Conservation (phyloP, 2,888 invertebrate species). For the Allolobophora icterica region DNA sequence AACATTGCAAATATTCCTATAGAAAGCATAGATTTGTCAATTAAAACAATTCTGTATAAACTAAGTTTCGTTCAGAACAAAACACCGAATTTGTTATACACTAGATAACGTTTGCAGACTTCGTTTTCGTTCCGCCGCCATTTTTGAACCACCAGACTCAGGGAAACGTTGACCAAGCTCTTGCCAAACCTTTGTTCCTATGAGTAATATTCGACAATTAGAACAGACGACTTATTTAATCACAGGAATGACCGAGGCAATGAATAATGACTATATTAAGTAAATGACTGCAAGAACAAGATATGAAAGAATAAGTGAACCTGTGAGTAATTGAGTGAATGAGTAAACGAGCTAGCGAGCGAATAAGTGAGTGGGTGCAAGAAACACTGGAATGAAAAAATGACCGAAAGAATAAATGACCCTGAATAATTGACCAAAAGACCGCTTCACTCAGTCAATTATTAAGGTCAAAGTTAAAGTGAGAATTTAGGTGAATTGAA, state of each 20-base stretch:
- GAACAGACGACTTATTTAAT: not conserved
- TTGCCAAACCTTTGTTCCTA: not conserved
- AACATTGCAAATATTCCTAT: not conserved
- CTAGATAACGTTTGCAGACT: not conserved
- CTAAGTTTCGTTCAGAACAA: not conserved
- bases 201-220: not conserved
- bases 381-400: no score
- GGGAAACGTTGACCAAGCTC: constrained; percentile 2
- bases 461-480: no score
- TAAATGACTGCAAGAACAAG: not conserved
- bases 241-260: not conserved
- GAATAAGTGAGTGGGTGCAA: no score
- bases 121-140: not conserved
- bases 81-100: not conserved
- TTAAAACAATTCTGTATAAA: not conserved
- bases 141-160: not conserved
- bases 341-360: no score
- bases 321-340: no score
- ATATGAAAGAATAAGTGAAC: not conserved
- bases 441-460: no score
- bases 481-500: no score
- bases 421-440: no score
- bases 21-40: not conserved
- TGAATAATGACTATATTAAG: not conserved
- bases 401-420: no score